Base-by-base conservation (phyloP, 2,888 invertebrate genomes). In the Netelia melanura region DNA sequence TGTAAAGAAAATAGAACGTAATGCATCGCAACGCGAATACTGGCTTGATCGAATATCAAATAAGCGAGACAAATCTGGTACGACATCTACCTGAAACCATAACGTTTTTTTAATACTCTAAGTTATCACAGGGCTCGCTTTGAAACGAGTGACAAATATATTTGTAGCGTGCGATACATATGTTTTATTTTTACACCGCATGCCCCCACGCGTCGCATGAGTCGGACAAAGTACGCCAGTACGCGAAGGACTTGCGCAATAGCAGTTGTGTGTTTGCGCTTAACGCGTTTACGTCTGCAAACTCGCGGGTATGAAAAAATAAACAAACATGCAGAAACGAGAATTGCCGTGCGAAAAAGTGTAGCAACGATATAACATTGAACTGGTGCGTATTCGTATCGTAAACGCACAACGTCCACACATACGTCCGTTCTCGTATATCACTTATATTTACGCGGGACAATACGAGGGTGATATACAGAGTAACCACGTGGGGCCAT, bases 31-130 rank as follows among this genome's bases (percentile, higher is more conserved):
- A 23, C 25, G 30, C 54, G 17, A 76, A 56, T 43, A 56, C n/a
- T 11, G 10, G 11, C 56, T 72, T 43, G 38, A 44, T 5, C 6
- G 43, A 48, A 44, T 38, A 68, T 11, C 23, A 52, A 75, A n/a
- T 10, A 9, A 3, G 44, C 3, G 43, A 72, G 17, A 74, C 64
- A 9, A 23, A 11, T 25, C 9, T 62, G 44, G n/a, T 52, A 25
- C 17, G 30, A 14, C 38, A 48, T 80, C 3, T 80, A 83, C 85
- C 85, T 83, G 78, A 67, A 52, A 72, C 79, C 85, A 85, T 85
- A 71, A 30, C 11, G 25, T 71, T 25, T 75, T 74, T 74, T 79
- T n/a, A 25, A 56, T 54, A 64, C 25, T n/a, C 56, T 77, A 75
- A 48, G 25, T 75, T 58, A 62, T 58, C 54, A 67, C 76, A 58